Conservation (phyloP, 2,797 vertebrate genomes). For the Neosalanx taihuensis region DNA sequence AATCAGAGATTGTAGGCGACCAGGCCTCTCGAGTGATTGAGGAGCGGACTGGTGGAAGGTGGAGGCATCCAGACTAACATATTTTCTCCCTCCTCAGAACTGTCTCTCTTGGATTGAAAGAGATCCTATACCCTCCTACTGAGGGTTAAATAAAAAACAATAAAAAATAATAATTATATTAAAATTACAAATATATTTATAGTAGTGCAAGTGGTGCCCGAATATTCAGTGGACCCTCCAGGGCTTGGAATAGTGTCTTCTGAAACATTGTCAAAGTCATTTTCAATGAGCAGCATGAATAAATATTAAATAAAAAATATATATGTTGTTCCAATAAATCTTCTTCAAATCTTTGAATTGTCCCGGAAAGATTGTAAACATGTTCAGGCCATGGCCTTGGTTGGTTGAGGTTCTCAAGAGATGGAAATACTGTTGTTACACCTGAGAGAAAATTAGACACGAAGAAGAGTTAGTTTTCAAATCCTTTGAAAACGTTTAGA, state of each 20-base stretch:
- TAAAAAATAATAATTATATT: conserved; percentile 42
- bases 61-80: neutral
- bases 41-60: neutral
- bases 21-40: conserved; percentile 1
- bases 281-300: conserved; percentile 70
- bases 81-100: conserved; percentile 16
- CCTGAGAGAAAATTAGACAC: conserved; percentile 52
- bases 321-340: conserved; percentile 57
- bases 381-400: conserved; percentile 38
- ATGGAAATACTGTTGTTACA: conserved; percentile 57
- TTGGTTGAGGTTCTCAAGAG: conserved; percentile 39
- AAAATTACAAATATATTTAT: conserved; percentile 21
- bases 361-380: conserved; percentile 60
- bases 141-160: conserved; percentile 33
- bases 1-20: conserved; percentile 5
- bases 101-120: conserved; percentile 34
- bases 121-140: conserved; percentile 35
- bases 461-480: conserved; percentile 42
- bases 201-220: conserved; percentile 73
- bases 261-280: conserved; percentile 33
- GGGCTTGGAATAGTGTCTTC: conserved; percentile 38
- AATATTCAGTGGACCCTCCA: conserved; percentile 49
- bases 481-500: neutral
- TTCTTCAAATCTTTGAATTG: conserved; percentile 47
- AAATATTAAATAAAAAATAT: conserved; percentile 75